Evolutionary conservation across 2,113 vertebrate species (phyloP).

Genomic region (Ptilonorhynchus violaceus): DNA sequence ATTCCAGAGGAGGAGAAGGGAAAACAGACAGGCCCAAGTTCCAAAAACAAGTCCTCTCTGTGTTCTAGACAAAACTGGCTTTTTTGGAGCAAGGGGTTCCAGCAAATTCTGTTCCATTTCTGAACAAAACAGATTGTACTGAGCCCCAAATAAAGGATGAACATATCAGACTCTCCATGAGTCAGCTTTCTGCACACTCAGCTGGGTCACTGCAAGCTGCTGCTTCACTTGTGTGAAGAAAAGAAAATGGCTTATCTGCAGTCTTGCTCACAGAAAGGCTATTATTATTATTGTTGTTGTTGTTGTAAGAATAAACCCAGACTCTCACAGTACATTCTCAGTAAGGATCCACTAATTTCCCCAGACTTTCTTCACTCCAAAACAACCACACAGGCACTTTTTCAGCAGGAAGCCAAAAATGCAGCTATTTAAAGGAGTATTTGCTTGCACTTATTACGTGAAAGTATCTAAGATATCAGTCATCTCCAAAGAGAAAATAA

Average conservation of each 20-base stretch:
- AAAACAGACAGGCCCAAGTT: background rate
- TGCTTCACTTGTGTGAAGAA: background rate
- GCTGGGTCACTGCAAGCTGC: background rate
- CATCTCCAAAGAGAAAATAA: background rate
- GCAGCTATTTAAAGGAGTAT: background rate
- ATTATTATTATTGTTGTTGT: background rate
- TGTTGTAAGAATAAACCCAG: background rate
- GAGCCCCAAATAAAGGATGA: background rate
- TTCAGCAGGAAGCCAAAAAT: background rate
- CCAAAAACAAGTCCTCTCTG: background rate
- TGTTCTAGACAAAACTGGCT: background rate
- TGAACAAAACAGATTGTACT: background rate
- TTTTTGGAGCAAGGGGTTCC: background rate
- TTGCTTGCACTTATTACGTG: background rate
- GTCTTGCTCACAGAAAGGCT: background rate
- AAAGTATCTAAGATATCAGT: background rate
- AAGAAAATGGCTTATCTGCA: background rate
- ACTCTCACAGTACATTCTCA: background rate
- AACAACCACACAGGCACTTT: background rate
- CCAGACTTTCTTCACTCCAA: background rate
- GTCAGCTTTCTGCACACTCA: background rate
- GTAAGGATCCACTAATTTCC: background rate
- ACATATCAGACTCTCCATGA: background rate
- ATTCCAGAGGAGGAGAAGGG: background rate
- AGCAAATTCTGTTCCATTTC: background rate